Evolutionary conservation across 2,113 vertebrate species (phyloP).

Genomic region (Caranx ignobilis): DNA sequence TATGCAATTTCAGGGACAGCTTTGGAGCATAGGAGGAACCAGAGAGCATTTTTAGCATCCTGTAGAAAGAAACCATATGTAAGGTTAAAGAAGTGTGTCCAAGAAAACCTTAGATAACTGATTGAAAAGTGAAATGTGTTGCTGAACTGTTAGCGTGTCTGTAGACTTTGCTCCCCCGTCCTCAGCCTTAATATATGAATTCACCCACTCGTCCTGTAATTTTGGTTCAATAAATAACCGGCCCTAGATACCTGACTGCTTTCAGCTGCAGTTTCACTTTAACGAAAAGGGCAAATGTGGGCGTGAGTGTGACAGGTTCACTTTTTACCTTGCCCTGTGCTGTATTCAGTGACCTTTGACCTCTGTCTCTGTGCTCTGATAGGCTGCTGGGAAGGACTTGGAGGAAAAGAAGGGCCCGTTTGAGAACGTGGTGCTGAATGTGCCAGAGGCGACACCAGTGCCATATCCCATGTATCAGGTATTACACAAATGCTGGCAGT

Average conservation of each 20-base stretch:
- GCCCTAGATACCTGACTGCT: slow-evolving; percentile 24
- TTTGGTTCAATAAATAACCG: slow-evolving; percentile 80
- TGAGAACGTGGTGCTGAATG: slow-evolving; percentile 67
- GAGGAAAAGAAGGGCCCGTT: slow-evolving; percentile 80
- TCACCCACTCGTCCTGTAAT: slow-evolving; percentile 12
- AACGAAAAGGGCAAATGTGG: slow-evolving; percentile 31
- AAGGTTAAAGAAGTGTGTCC: slow-evolving; percentile 14
- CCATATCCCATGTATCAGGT: slow-evolving; percentile 81
- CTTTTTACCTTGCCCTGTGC: neutral
- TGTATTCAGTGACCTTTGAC: slow-evolving; percentile 35
- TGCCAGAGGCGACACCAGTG: slow-evolving; percentile 79
- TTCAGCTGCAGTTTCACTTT: neutral
- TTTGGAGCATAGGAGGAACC: neutral
- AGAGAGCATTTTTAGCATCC: no score
- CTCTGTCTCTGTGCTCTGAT: slow-evolving; percentile 28
- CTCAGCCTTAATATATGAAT: slow-evolving; percentile 5
- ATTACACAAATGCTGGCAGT: slow-evolving; percentile 6
- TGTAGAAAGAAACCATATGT: neutral
- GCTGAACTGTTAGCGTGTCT: neutral
- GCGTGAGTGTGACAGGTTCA: slow-evolving; percentile 6
- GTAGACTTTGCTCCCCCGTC: slow-evolving; percentile 67
- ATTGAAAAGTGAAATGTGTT: slow-evolving; percentile 39
- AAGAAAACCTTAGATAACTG: slow-evolving; percentile 28
- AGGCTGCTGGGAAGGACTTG: slow-evolving; percentile 77
- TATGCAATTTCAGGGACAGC: neutral